Evolutionary conservation across 1,140 invertebrate species (phyloP), one percentile per base, ranked within the genome.

Genomic region (Drosophila repleta): DNA sequence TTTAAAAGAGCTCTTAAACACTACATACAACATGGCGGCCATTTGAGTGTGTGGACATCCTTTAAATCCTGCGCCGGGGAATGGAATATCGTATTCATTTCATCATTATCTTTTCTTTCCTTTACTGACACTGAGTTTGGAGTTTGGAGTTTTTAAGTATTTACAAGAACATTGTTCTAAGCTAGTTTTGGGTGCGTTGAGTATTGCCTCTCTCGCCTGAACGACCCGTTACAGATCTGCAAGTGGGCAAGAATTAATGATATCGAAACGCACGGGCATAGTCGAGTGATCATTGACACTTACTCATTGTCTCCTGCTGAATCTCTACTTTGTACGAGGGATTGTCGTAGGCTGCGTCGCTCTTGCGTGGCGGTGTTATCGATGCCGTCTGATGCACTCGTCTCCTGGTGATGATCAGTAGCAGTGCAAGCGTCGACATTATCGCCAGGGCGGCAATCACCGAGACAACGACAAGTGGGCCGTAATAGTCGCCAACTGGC

Each of bases 291-390:
- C 20, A 6, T 43, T 21, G 13, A n/a, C 5, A 74, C 83, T 79
- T 94, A 96, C 96, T 96, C 96, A 97, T 96, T 91, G 96, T 96
- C 93, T 97, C 96, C 93, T 97, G 96, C 93, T 97, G 96, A 92
- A 96, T 95, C 92, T 97, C 96, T 93, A 97, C 96, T 95, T 98
- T 98, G 93, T 97, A 98, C 81, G 96, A 97, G 58, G 97, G 97
- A 93, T 98, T 98, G 92, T 98, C 97, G 90, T 98, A 98, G 45
- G 97, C 96, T 7, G 96, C 79, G 67, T 90, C 84, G 74, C 81
- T 93, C 90, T 92, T 82, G 85, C 93, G 87, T 41, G 93, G 93
- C 15, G 93, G 93, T 68, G 94, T 95, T 63, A 96, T 95, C 48
- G 95, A 93, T 37, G 94, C 94, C 49, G 94, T 95, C 61, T 94